A percentile compares a stretch with the other conserved stretches of the same genome.
These are phyloP conservation scores for Drosophila kanekoi DNA, from an alignment of 2,888 invertebrate genomes.

Conservation along the genomic window DNA sequence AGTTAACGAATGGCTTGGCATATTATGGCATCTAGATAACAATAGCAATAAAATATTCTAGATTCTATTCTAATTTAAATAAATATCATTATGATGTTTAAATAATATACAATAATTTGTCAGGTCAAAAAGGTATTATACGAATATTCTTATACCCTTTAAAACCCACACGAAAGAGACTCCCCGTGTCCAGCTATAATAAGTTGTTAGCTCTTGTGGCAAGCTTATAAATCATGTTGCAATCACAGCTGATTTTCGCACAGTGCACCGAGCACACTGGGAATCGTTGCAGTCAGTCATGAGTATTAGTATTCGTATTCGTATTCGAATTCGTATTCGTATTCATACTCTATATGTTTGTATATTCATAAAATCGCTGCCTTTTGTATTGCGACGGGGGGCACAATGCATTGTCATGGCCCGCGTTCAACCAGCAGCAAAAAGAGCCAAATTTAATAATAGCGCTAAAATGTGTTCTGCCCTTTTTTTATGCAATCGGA, in stretches of 20 bases:
- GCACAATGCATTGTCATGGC: constrained; percentile 61
- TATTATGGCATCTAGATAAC: constrained; percentile 6
- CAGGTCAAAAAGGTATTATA: too few species aligned
- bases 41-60: neutral
- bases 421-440: constrained; percentile 12
- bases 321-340: constrained; percentile 8
- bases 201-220: neutral
- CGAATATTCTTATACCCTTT: too few species aligned
- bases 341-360: constrained; percentile 11
- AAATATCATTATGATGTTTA: too few species aligned
- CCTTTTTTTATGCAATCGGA: constrained; percentile 49
- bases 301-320: constrained; percentile 22
- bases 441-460: constrained; percentile 61
- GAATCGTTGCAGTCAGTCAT: constrained; percentile 12
- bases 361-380: constrained; percentile 24
- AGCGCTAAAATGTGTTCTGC: constrained; percentile 55
- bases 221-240: neutral
- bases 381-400: constrained; percentile 40
- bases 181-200: too few species aligned
- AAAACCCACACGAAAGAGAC: too few species aligned
- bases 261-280: constrained; percentile 18
- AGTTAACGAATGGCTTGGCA: constrained; percentile 25
- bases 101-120: too few species aligned
- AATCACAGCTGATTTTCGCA: constrained; percentile 2
- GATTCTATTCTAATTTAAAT: too few species aligned